Base-by-base conservation (phyloP, 2,797 vertebrate species). In the Apogon hyalosoma region DNA sequence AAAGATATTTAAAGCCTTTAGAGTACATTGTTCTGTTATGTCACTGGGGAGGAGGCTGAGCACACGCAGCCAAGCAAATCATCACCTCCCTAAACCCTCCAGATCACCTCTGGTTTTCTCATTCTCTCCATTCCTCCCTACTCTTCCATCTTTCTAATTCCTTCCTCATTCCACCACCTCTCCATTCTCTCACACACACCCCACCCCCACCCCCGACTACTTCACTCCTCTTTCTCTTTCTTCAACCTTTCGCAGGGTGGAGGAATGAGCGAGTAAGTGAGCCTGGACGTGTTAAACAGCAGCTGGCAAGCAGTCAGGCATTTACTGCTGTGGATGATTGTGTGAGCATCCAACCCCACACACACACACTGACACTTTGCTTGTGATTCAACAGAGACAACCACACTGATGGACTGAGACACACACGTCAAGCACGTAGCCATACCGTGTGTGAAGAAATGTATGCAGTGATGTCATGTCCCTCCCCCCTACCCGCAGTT, bases 1-100 rank as follows among this genome's bases (percentile, higher is more conserved):
- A 67, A 76, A 90, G 85, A 90, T 87, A 92, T 90, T 91, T 89
- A 87, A 88, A 91, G 86, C 78, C 67, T 84, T 91, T 68, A 59
- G 75, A 86, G 73, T 86, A 88, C 86, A 88, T 89, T 90, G 87
- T 90, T 91, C 88, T 75, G 79, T 87, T 90, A 86, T 81, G 82
- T 89, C 87, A 90, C 73, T 24, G 70, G 80, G 90, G 87, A 85
- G 85, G 84, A 82, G 79, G 69, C 46, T 56, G 78, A 84, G 69
- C 70, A 71, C 79, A 85, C 5, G 68, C 86, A 90, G 85, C 84
- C 84, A 75, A 90, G 87, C 76, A 85, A 82, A 90, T 89, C 81
- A 89, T 85, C 82, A 81, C 86, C 84, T 87, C 82, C 80, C 81
- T 57, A 75, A 79, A 85, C 75, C 77, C 71, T 82, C 82, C 14